phyloP scores from a whole-genome alignment of 2,797 vertebrate genomes.

The Gastrophryne carolinensis region DNA sequence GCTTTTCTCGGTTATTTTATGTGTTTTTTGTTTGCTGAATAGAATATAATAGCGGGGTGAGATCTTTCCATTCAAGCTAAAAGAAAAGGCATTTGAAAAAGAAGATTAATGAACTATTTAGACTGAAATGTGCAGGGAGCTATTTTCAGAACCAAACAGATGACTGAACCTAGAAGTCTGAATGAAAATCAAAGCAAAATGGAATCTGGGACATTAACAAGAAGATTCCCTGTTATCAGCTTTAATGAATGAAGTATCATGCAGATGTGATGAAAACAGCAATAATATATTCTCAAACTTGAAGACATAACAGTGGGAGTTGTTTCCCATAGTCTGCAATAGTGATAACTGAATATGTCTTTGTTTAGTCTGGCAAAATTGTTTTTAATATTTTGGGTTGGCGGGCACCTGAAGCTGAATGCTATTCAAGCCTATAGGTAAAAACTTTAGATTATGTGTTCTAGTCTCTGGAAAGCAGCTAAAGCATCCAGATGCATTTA shows the following conservation, averaged over 20 bases:
- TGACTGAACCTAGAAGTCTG: constrained; percentile 33
- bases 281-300: neutral
- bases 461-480: too few species aligned
- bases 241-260: constrained; percentile 28
- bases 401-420: too few species aligned
- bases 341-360: too few species aligned
- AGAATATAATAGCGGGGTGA: constrained; percentile 48
- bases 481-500: too few species aligned
- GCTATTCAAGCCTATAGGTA: neutral
- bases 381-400: neutral
- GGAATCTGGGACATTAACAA: constrained; percentile 37
- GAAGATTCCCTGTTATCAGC: constrained; percentile 27
- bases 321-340: constrained; percentile 12
- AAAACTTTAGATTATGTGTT: too few species aligned
- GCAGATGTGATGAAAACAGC: constrained; percentile 18
- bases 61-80: constrained; percentile 38
- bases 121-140: constrained; percentile 25
- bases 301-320: neutral
- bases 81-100: constrained; percentile 49
- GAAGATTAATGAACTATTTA: constrained; percentile 51
- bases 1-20: constrained; percentile 25
- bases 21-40: constrained; percentile 42
- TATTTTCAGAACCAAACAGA: constrained; percentile 47
- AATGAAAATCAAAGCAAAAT: constrained; percentile 46
- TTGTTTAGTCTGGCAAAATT: neutral